Base-by-base conservation (phyloP, 64 coral and sea anemone species). In the Dendronephthya gigantea region DNA sequence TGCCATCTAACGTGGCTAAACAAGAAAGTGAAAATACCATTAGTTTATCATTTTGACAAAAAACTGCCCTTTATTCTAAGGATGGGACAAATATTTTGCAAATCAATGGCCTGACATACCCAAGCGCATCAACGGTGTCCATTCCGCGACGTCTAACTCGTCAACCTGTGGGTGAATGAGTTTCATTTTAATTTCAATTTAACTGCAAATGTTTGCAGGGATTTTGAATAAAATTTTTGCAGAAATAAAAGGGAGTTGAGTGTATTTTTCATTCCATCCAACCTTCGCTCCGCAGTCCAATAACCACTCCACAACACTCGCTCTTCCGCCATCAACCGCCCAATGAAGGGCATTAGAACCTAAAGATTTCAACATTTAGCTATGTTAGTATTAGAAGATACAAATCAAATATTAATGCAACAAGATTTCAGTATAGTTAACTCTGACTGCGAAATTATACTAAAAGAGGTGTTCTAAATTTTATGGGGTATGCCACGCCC, bases 281-380 rank as follows among this genome's bases (percentile, higher is more conserved):
- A 93, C 91, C 69, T 93, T 32, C 2, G 82, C 65, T 83, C 88
- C 91, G 59, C 83, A 83, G 35, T 93, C 81, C 38, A 93, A 23
- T 22, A 93, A 58, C 91, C 91, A 93, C 49, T 87, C 81, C 14
- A 93, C 69, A 70, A 68, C 48, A 74, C 13, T 84, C 43, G 82
- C 40, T 83, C 86, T 89, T 37, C 82, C 87, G 31, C 91, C 91
- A 90, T 93, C 91, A 0, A 90, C 83, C 45, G 91, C 88, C 87
- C 91, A 93, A 43, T 93, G 91, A 48, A 93, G 66, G 29, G 88
- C 88, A 82, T 40, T 50, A 11, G 88, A 89, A 31, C 91, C 91
- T 56, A 83, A 6, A 45, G 41, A 45, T 45, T 45, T 45, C n/a
- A n/a, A n/a, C n/a, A n/a, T n/a, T n/a, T n/a, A n/a, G n/a, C n/a